Evolutionary conservation across 2,113 vertebrate genomes (phyloP), one percentile per base, ranked within the genome.

Genomic region (Cyprinodon variegatus): DNA sequence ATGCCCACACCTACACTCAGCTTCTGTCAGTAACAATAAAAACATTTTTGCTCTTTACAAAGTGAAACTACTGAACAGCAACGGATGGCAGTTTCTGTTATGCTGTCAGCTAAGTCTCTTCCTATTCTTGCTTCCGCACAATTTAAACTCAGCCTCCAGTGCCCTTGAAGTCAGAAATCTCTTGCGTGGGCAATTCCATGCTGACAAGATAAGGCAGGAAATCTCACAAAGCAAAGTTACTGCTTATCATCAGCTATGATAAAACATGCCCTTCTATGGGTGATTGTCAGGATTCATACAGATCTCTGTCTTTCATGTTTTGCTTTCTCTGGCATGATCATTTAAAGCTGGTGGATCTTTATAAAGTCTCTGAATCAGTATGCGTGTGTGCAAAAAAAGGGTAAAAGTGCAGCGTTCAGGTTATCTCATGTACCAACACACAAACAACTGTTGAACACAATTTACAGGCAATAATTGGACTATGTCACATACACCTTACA

Each of bases 131-230:
- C 78, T 79, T 60, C 40, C 76, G 60, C 67, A 15, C 17, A 70
- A 46, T 76, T 87, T 62, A 17, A 68, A 72, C 46, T 46, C 57
- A 1, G 36, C 22, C 78, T 59, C 45, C 65, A 37, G 39, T 63
- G 59, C 45, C 72, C 75, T 79, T 81, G 3, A 65, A 76, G 74
- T 64, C 57, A 37, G 20, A 81, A 45, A 78, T 76, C n/a, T 79
- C 69, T 65, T 73, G 59, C 38, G 79, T 87, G 78, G 79, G 80
- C 73, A 80, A 65, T 79, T 83, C 72, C 88, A 12, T 39, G n/a
- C 67, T 89, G 80, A 89, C 79, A 74, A 79, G 84, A 89, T 86
- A 86, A 85, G 72, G 45, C 63, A 39, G 72, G 72, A 77, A 73
- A 72, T 79, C 77, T 76, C 61, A 83, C 57, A 83, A 76, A 78